phyloP scores from a whole-genome alignment of 2,797 vertebrate species.

The Fratercula arctica region DNA sequence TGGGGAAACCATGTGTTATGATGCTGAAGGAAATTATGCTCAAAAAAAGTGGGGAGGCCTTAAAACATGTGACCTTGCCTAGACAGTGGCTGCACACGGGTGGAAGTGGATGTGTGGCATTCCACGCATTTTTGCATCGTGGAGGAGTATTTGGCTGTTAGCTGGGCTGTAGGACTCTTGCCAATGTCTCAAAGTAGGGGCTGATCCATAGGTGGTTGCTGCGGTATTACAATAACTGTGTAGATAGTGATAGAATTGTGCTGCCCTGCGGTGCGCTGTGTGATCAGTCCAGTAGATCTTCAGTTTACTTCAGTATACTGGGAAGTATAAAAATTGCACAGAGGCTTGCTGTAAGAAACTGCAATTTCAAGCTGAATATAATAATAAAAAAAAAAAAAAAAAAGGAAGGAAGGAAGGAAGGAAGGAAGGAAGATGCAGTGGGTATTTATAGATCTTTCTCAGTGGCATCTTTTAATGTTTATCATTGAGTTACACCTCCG shows the following conservation, averaged over 20 bases:
- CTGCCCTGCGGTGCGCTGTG: background rate
- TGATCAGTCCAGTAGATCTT: background rate
- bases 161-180: background rate
- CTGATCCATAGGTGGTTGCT: background rate
- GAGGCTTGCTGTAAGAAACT: background rate
- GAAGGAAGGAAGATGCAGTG: background rate
- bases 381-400: too few relatives aligned
- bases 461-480: background rate
- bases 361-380: background rate
- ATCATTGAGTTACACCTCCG: background rate
- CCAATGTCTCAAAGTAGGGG: background rate
- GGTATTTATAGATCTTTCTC: background rate
- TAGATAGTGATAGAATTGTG: background rate
- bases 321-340: background rate
- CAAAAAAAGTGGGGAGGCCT: background rate
- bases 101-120: background rate
- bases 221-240: fast-evolving
- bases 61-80: background rate
- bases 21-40: too few relatives aligned
- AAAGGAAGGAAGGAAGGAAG: too few relatives aligned
- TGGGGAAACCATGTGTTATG: too few relatives aligned
- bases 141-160: background rate
- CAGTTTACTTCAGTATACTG: background rate
- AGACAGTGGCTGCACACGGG: background rate
- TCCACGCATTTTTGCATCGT: background rate